Percentiles rank a stretch among this genome's conserved stretches.
Conservation (phyloP, 2,113 vertebrate species). For the Danio rerio region DNA sequence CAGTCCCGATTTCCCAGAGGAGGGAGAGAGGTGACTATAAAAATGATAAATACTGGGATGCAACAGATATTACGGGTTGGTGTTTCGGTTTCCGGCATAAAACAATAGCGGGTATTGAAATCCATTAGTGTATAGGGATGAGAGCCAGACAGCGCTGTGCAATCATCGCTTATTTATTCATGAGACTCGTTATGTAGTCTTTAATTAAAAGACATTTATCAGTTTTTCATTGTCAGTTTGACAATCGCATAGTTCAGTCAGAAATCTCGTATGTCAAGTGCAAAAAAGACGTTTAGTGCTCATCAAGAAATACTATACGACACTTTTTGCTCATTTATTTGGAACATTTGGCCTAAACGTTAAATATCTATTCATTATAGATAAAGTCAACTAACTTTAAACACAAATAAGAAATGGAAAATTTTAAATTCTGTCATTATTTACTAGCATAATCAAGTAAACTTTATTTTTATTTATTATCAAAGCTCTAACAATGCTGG, state of each 20-base stretch:
- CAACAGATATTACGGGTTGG: not conserved
- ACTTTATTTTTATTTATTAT: no score
- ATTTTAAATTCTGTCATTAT: no score
- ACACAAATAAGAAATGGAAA: no score
- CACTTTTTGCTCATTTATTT: not conserved
- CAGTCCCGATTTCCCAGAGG: not conserved
- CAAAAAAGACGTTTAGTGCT: not conserved
- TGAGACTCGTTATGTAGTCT: not conserved
- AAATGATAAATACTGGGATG: not conserved
- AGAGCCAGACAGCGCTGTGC: not conserved
- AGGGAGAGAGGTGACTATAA: constrained; percentile 24
- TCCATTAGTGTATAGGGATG: not conserved
- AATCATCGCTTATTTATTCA: constrained; percentile 7
- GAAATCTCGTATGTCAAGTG: not conserved
- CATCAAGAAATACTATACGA: not conserved
- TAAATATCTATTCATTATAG: no score
- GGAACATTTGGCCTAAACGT: no score
- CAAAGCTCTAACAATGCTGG: no score
- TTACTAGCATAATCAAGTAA: no score
- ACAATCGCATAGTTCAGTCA: constrained; percentile 10
- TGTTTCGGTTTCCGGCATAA: not conserved
- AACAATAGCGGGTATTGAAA: not conserved
- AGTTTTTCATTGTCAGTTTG: not conserved
- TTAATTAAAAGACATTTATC: constrained; percentile 29
- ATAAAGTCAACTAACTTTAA: no score